phyloP scores from a whole-genome alignment of 2,888 invertebrate genomes.

The Mycalesis mineus region DNA sequence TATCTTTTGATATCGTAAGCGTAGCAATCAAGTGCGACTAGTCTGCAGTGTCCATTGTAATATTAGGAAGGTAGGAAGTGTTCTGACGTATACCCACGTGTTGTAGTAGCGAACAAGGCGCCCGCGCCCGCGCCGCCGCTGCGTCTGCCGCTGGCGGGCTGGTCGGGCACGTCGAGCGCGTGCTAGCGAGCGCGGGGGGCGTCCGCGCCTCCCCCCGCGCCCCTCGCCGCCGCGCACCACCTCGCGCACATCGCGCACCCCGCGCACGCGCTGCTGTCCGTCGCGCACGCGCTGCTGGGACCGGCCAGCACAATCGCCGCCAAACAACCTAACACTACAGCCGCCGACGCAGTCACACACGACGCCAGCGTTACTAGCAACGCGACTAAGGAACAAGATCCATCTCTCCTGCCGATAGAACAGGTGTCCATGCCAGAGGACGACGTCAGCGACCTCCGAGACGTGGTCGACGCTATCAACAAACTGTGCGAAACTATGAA shows the following conservation, averaged over 20 bases:
- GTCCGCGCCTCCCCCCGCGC: slow-evolving; percentile 35
- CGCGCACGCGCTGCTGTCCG: slow-evolving; percentile 55
- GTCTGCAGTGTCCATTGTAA: background rate
- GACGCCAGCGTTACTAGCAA: background rate
- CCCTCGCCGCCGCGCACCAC: slow-evolving; percentile 33
- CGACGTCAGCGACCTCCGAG: slow-evolving; percentile 63
- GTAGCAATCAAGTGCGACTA: too few relatives aligned
- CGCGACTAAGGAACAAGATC: slow-evolving; percentile 7
- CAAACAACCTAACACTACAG: background rate
- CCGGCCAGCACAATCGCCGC: slow-evolving; percentile 24
- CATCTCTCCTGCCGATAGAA: slow-evolving; percentile 48
- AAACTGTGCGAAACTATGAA: slow-evolving; percentile 70
- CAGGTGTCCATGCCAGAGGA: slow-evolving; percentile 48
- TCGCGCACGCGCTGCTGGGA: slow-evolving; percentile 57
- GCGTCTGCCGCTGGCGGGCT: slow-evolving; percentile 74
- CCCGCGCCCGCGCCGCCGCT: slow-evolving; percentile 81
- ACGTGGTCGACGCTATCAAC: slow-evolving; percentile 74
- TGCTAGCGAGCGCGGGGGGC: slow-evolving; percentile 75
- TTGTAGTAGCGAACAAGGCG: slow-evolving; percentile 72
- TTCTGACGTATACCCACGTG: slow-evolving; percentile 10
- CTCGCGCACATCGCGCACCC: slow-evolving; percentile 52
- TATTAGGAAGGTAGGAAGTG: background rate
- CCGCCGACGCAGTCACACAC: background rate
- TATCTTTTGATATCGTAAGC: too few relatives aligned
- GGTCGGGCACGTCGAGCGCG: slow-evolving; percentile 75